These are phyloP conservation scores for Chaenocephalus aceratus DNA, from an alignment of 2,113 vertebrate genomes.

Conservation along the genomic window DNA sequence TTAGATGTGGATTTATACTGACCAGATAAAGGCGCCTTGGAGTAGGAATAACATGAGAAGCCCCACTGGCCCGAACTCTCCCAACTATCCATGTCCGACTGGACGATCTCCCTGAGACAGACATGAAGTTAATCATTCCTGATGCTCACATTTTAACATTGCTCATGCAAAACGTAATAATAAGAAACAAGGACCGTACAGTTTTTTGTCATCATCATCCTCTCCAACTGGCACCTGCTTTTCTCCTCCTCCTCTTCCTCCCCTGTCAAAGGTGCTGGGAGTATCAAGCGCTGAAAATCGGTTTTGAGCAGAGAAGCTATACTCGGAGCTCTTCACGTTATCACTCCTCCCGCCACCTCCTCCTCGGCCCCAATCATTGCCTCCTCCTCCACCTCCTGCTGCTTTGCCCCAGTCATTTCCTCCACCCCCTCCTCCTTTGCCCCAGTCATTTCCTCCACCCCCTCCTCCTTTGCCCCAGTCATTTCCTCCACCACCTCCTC, in stretches of 20 bases:
- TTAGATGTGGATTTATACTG: slow-evolving; percentile 13
- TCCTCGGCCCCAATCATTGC: slow-evolving; percentile 64
- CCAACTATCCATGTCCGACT: slow-evolving; percentile 91
- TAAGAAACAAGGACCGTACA: slow-evolving; percentile 83
- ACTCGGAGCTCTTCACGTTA: slow-evolving; percentile 67
- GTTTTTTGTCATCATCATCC: slow-evolving; percentile 86
- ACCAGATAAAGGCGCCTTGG: slow-evolving; percentile 89
- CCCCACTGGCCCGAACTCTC: slow-evolving; percentile 92
- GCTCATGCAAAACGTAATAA: fast-evolving
- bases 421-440: slow-evolving; percentile 52
- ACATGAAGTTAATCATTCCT: neutral
- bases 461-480: slow-evolving; percentile 52
- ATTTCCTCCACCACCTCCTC: neutral
- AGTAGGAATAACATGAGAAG: slow-evolving; percentile 89
- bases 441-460: slow-evolving; percentile 61
- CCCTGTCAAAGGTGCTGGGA: slow-evolving; percentile 58
- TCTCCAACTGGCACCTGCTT: slow-evolving; percentile 71
- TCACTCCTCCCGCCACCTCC: slow-evolving; percentile 78
- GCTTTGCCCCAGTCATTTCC: slow-evolving; percentile 14
- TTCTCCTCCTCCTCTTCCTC: slow-evolving; percentile 70
- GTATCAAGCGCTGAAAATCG: slow-evolving; percentile 80
- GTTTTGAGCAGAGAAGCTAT: slow-evolving; percentile 84
- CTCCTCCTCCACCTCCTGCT: slow-evolving; percentile 19
- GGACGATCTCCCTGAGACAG: slow-evolving; percentile 86
- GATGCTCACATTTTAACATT: neutral